A percentile compares a stretch with the other conserved stretches of the same genome.
phyloP scores from a whole-genome alignment of 2,113 vertebrate species.

The Coryphaenoides rupestris region DNA sequence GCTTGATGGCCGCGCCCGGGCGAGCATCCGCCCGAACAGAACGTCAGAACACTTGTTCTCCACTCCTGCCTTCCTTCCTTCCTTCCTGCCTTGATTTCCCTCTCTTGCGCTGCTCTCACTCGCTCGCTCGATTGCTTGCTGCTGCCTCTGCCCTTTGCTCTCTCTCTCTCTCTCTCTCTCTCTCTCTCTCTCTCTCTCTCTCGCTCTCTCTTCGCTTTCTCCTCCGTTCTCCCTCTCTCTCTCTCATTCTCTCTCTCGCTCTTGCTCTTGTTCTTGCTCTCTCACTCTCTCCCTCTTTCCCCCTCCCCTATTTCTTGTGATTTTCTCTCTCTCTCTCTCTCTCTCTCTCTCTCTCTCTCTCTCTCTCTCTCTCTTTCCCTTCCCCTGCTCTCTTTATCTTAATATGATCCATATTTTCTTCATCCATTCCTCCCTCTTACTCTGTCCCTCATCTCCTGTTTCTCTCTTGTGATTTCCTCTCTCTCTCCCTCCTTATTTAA shows the following conservation, averaged over 20 bases:
- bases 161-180: neutral
- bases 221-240: slow-evolving; percentile 31
- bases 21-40: slow-evolving; percentile 52
- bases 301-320: too few species aligned
- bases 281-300: slow-evolving; percentile 1
- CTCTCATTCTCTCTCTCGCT: slow-evolving; percentile 20
- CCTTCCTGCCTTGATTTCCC: slow-evolving; percentile 26
- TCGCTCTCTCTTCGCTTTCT: neutral
- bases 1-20: slow-evolving; percentile 52
- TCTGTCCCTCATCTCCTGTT: slow-evolving; percentile 22
- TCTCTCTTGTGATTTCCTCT: neutral
- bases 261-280: slow-evolving; percentile 14
- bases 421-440: too few species aligned
- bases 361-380: slow-evolving; percentile 3
- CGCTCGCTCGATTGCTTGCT: too few species aligned
- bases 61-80: neutral
- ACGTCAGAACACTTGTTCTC: slow-evolving; percentile 30
- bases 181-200: slow-evolving; percentile 24
- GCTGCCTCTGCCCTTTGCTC: too few species aligned
- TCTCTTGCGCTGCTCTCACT: neutral
- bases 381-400: slow-evolving; percentile 15
- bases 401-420: too few species aligned
- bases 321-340: slow-evolving; percentile 11
- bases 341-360: slow-evolving; percentile 28
- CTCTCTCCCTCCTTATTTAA: neutral